Evolutionary conservation across 2,113 vertebrate species (phyloP).

Genomic region (Mus spicilegus): DNA sequence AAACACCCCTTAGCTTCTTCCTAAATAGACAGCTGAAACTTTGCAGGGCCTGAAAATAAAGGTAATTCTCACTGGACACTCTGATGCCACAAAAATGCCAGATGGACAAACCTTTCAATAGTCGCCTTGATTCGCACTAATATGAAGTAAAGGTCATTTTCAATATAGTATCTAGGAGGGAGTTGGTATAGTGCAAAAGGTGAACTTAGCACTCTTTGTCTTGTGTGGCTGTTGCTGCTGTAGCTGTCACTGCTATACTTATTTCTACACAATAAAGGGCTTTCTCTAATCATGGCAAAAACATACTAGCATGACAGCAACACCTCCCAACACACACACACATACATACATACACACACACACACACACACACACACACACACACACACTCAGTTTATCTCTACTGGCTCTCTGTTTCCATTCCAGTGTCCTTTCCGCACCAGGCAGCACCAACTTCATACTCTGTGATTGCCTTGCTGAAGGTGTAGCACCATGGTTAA

Average conservation of each 20-base stretch:
- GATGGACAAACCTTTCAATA: background rate
- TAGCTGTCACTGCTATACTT: background rate
- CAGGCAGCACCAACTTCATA: background rate
- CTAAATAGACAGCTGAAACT: background rate
- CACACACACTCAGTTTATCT: background rate
- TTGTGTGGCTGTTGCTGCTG: background rate
- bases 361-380: too few species aligned
- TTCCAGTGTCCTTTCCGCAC: background rate
- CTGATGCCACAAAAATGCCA: background rate
- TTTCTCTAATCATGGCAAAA: background rate
- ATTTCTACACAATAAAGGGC: background rate
- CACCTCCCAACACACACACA: too few species aligned
- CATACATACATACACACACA: too few species aligned
- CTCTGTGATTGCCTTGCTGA: background rate
- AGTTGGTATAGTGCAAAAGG: background rate
- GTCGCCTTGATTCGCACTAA: background rate
- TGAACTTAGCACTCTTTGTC: background rate
- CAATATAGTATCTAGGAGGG: background rate
- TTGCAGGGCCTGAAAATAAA: background rate
- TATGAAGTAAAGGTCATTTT: conserved; percentile 47
- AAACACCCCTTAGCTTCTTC: background rate
- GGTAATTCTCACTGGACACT: background rate
- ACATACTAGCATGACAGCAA: background rate
- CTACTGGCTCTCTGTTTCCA: background rate
- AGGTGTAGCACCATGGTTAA: background rate